Conservation (phyloP, 2,888 invertebrate genomes). For the Orgyia antiqua region DNA sequence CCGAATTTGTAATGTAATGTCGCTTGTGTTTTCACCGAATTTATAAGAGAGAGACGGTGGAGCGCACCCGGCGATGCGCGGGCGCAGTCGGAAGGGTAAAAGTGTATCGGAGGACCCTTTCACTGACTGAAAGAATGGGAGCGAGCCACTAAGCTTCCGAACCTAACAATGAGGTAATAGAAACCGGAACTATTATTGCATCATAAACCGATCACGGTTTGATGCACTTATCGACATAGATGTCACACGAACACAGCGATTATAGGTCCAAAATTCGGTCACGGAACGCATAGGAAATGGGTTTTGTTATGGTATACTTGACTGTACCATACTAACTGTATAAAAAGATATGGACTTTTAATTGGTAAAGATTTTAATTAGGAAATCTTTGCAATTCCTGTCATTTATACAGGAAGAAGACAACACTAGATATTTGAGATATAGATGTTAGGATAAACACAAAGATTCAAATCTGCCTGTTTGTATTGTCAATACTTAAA, state of each 20-base stretch:
- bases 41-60: conserved; percentile 67
- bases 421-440: no score
- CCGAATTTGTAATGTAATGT: conserved; percentile 76
- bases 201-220: conserved; percentile 57
- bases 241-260: conserved; percentile 39
- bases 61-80: conserved; percentile 46
- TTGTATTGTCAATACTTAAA: background rate
- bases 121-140: conserved; percentile 76
- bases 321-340: no score
- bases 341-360: no score
- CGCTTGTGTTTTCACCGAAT: conserved; percentile 69
- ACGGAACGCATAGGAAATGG: no score
- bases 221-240: conserved; percentile 48
- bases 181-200: conserved; percentile 64
- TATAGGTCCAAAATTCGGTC: no score
- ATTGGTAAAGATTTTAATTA: no score
- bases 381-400: no score
- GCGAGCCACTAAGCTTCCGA: conserved; percentile 62
- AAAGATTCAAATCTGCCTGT: background rate
- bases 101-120: conserved; percentile 73
- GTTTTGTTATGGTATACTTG: no score
- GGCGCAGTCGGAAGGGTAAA: conserved; percentile 62
- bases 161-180: conserved; percentile 69
- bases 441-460: no score
- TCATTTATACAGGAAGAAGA: no score